Evolutionary conservation across 2,113 vertebrate species (phyloP).

Genomic region (Cephalopterus ornatus): DNA sequence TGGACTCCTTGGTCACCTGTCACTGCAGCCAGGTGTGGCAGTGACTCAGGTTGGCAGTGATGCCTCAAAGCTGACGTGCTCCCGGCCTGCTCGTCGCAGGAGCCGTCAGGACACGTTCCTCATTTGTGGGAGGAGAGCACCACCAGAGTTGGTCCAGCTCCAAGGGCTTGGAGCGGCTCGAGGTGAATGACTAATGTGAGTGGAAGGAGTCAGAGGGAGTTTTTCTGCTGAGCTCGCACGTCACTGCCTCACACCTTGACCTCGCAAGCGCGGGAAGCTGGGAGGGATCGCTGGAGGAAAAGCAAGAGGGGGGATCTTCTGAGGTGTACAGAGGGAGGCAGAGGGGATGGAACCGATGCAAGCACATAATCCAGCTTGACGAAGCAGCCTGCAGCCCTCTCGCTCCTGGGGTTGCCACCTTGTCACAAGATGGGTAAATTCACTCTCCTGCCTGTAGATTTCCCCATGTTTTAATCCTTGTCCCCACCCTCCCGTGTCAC

Average conservation of each 20-base stretch:
- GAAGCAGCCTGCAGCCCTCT: background rate
- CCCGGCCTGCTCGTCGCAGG: background rate
- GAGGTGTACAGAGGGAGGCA: background rate
- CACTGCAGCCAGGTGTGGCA: background rate
- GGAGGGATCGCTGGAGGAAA: background rate
- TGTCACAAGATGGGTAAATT: too few relatives aligned
- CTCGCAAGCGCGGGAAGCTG: accelerated
- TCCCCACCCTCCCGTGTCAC: accelerated
- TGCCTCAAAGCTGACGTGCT: background rate
- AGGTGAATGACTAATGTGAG: accelerated
- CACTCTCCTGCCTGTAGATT: background rate
- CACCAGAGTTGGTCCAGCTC: accelerated
- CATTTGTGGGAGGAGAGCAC: accelerated
- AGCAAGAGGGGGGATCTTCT: background rate
- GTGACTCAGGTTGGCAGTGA: background rate
- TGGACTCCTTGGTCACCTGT: background rate
- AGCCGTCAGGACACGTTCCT: accelerated
- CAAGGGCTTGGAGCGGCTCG: accelerated
- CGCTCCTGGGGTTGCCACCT: background rate
- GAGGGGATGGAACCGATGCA: background rate
- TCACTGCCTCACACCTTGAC: accelerated
- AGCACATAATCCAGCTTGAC: accelerated
- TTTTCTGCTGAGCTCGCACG: background rate
- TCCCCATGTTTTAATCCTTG: accelerated
- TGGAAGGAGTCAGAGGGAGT: background rate